Evolutionary conservation across 1,140 invertebrate species (phyloP), one percentile per base, ranked within the genome.

Genomic region (Lithobius niger): DNA sequence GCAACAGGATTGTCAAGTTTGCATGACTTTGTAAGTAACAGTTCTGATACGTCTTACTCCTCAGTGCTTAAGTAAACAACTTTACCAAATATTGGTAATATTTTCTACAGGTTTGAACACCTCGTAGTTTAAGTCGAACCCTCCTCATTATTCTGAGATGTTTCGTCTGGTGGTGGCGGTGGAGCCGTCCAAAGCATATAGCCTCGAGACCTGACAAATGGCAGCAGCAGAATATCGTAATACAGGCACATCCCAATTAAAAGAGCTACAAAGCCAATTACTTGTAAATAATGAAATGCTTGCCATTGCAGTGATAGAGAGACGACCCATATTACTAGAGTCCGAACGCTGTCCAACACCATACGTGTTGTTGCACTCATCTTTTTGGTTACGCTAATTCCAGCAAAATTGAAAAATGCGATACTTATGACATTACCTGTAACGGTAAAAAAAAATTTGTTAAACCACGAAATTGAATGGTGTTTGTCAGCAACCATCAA

Each of bases 391-490:
- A 98, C 86, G 66, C 83, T 89, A 22, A 97, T 83, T 21, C 93
- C 93, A 65, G 90, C 83, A 72, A 93, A 97, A 69, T 97, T 97
- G 73, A 96, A 97, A 67, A 97, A 92, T 1, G 92, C 91, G 62
- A 96, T 96, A 53, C 89, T 94, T 3, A 94, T 64, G 15, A 86
- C 78, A n/a, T 88, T 93, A 58, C 86, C 86, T 80, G 70, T 31
- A 65, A 78, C 27, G 31, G 19, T 42, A 62, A 50, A 19, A 24
- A 0, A 18, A 45, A 44, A 13, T 42, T 55, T 26, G 22, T 10
- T 22, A 10, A 43, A 18, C n/a, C 10, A 27, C 26, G 18, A 42
- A 49, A 47, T 47, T 18, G 10, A 13, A 47, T 10, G 31, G 31
- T 36, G n/a, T n/a, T n/a, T n/a, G n/a, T n/a, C n/a, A n/a, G n/a